A percentile compares a stretch with the other conserved stretches of the same genome.
phyloP scores from a whole-genome alignment of 2,888 invertebrate species.

The Plebejus melissa region DNA sequence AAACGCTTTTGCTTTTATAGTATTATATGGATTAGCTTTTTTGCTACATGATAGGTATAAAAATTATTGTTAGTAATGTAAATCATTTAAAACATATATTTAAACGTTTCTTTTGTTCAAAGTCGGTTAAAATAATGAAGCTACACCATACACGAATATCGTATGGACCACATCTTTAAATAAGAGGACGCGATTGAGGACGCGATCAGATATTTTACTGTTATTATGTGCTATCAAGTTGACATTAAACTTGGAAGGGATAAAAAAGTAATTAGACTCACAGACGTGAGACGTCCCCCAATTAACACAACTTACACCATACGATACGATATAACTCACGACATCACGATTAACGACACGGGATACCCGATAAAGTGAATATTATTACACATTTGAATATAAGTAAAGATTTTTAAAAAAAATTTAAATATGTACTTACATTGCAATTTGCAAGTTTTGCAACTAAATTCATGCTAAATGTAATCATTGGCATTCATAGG shows the following conservation, averaged over 20 bases:
- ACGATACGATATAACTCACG: slow-evolving; percentile 34
- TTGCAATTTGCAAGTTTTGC: too few relatives aligned
- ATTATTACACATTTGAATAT: background rate
- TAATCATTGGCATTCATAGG: too few relatives aligned
- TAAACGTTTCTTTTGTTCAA: background rate
- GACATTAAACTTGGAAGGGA: slow-evolving; percentile 48
- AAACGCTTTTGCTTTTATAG: too few relatives aligned
- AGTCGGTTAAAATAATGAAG: background rate
- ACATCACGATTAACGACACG: background rate
- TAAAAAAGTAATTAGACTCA: slow-evolving; percentile 61
- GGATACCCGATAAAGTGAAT: background rate
- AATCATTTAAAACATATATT: background rate
- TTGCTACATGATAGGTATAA: too few relatives aligned
- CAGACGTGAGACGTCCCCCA: slow-evolving; percentile 39
- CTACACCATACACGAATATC: background rate
- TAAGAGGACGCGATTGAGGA: slow-evolving; percentile 33
- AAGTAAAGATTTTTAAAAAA: too few relatives aligned
- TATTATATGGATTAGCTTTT: too few relatives aligned
- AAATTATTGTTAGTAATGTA: too few relatives aligned
- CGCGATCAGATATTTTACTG: slow-evolving; percentile 47
- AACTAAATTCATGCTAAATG: too few relatives aligned
- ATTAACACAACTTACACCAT: slow-evolving; percentile 36
- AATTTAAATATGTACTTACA: background rate
- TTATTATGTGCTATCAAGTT: slow-evolving; percentile 66
- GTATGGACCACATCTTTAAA: background rate